phyloP scores from a whole-genome alignment of 1,140 invertebrate genomes.

The Adoxophyes honmai region DNA sequence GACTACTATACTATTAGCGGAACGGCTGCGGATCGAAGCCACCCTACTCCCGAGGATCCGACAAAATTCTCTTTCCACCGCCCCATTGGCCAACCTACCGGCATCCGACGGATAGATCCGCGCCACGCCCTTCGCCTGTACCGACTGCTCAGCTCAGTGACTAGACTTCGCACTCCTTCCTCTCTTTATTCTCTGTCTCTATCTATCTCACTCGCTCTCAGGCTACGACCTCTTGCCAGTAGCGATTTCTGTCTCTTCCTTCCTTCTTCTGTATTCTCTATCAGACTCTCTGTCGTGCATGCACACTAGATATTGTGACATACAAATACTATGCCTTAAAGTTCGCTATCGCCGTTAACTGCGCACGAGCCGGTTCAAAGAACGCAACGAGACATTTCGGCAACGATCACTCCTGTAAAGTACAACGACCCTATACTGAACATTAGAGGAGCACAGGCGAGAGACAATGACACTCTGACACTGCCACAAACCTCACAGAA shows the following conservation, averaged over 20 bases:
- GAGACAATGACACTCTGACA: constrained; percentile 65
- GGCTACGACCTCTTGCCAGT: constrained; percentile 71
- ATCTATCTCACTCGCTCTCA: constrained; percentile 69
- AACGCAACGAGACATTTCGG: constrained; percentile 55
- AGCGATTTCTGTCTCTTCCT: constrained; percentile 67
- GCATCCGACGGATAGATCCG: constrained; percentile 62
- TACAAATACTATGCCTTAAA: constrained; percentile 64
- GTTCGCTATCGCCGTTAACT: constrained; percentile 60
- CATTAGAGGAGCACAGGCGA: constrained; percentile 53
- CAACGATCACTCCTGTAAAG: constrained; percentile 42
- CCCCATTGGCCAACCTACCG: constrained; percentile 35
- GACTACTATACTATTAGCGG: constrained; percentile 66
- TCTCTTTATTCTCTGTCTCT: constrained; percentile 64
- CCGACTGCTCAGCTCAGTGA: constrained; percentile 61
- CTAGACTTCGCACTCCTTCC: constrained; percentile 67
- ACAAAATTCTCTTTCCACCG: constrained; percentile 37
- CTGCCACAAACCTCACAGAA: constrained; percentile 66
- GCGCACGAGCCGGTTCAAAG: constrained; percentile 52
- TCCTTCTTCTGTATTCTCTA: constrained; percentile 71
- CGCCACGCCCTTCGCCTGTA: constrained; percentile 53
- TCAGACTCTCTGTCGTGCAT: constrained; percentile 72
- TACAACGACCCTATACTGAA: constrained; percentile 49
- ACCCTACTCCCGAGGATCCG: constrained; percentile 57
- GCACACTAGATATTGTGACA: constrained; percentile 76
- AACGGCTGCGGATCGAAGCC: constrained; percentile 57